Percentiles rank a stretch among this genome's conserved stretches.
phyloP scores from a whole-genome alignment of 2,113 vertebrate genomes.

The Mesembrinibis cayennensis region DNA sequence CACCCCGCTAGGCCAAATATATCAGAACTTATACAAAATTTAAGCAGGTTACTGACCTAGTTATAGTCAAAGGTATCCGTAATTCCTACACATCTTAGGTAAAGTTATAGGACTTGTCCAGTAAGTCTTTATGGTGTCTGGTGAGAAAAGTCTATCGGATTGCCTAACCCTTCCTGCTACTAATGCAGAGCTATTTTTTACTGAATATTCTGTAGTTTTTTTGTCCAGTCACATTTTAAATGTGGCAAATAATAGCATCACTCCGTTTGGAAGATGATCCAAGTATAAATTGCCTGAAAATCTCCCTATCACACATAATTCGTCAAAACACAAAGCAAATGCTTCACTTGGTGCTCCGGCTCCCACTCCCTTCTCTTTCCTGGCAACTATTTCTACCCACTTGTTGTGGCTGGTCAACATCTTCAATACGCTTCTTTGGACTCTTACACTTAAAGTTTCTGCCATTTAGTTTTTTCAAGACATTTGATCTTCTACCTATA shows the following conservation, averaged over 20 bases:
- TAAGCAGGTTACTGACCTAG: background rate
- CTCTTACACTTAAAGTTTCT: background rate
- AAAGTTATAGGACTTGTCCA: background rate
- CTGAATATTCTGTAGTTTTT: background rate
- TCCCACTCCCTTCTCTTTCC: background rate
- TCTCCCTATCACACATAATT: background rate
- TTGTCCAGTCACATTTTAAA: background rate
- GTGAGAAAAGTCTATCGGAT: background rate
- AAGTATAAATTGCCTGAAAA: background rate
- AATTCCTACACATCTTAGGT: background rate
- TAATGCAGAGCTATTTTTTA: background rate
- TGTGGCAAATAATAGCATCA: background rate
- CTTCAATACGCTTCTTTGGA: background rate
- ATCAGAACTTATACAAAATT: background rate
- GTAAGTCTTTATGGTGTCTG: background rate
- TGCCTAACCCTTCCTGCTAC: background rate
- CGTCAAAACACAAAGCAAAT: background rate
- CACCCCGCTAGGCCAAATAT: background rate
- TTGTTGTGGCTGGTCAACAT: background rate
- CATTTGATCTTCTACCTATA: background rate
- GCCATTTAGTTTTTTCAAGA: background rate
- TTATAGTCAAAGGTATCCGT: background rate
- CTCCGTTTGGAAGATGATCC: background rate
- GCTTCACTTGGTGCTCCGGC: background rate
- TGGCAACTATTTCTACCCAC: background rate